A percentile compares a stretch with the other conserved stretches of the same genome.
Conservation (phyloP, 2,113 vertebrate species). For the Apistogramma diplotaenia region DNA sequence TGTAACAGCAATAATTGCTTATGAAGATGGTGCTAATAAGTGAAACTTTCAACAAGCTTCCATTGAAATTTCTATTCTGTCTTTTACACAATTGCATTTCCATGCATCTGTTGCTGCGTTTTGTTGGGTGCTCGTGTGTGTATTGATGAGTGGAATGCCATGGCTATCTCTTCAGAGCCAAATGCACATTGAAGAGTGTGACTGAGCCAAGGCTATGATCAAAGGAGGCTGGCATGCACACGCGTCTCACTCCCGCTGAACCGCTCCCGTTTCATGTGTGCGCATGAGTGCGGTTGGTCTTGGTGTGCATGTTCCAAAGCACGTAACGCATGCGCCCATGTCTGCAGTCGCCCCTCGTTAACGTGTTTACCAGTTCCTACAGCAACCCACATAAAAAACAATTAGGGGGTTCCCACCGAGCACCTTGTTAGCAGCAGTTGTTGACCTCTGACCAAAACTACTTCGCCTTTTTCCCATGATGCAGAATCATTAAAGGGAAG, state of each 20-base stretch:
- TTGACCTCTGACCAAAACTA: slow-evolving; percentile 53
- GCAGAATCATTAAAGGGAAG: slow-evolving; percentile 31
- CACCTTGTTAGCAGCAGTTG: slow-evolving; percentile 48
- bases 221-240: slow-evolving; percentile 3
- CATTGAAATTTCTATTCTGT: slow-evolving; percentile 44
- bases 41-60: slow-evolving; percentile 38
- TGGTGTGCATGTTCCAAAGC: background rate
- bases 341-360: slow-evolving; percentile 34
- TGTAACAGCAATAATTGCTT: slow-evolving; percentile 43
- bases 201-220: slow-evolving; percentile 25
- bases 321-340: background rate
- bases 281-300: background rate
- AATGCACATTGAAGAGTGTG: slow-evolving; percentile 18
- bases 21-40: slow-evolving; percentile 37
- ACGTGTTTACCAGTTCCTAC: slow-evolving; percentile 58
- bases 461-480: slow-evolving; percentile 50
- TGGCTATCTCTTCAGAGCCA: slow-evolving; percentile 48
- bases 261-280: background rate
- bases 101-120: slow-evolving; percentile 42
- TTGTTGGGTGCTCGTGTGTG: slow-evolving; percentile 30
- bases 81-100: slow-evolving; percentile 42
- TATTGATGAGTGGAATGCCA: slow-evolving; percentile 57
- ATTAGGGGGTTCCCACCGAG: slow-evolving; percentile 40
- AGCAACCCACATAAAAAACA: slow-evolving; percentile 55
- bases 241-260: background rate